Conservation (phyloP, 2,113 vertebrate species). For the Cariama cristata region DNA sequence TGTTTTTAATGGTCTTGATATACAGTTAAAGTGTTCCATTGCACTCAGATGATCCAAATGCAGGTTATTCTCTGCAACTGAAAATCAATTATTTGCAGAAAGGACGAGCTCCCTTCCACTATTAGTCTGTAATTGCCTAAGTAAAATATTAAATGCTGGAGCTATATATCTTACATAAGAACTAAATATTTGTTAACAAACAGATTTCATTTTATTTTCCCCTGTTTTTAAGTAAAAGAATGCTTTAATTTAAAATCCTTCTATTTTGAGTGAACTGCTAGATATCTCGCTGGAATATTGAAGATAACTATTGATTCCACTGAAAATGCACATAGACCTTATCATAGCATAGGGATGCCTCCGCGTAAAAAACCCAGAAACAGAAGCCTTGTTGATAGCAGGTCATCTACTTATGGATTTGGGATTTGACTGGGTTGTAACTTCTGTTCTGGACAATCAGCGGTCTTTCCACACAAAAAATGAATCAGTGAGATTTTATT, state of each 20-base stretch:
- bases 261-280: background rate
- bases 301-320: background rate
- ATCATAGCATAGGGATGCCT: background rate
- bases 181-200: background rate
- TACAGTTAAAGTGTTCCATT: background rate
- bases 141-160: constrained; percentile 1
- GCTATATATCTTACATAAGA: background rate
- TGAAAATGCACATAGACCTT: background rate
- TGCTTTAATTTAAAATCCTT: background rate
- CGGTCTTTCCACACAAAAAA: background rate
- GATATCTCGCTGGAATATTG: background rate
- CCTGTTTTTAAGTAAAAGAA: background rate
- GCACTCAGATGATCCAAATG: background rate
- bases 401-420: background rate
- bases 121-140: background rate
- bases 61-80: background rate
- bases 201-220: background rate
- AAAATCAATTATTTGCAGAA: constrained; percentile 6
- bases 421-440: background rate
- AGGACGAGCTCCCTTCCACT: background rate
- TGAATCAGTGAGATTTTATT: background rate
- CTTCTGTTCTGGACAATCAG: background rate
- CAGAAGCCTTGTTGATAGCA: background rate
- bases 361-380: background rate
- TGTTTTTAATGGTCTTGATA: background rate